Percentiles rank a stretch among this genome's conserved stretches.
These are phyloP conservation scores for Leptopilina boulardi DNA, from an alignment of 1,140 invertebrate genomes.

Conservation along the genomic window DNA sequence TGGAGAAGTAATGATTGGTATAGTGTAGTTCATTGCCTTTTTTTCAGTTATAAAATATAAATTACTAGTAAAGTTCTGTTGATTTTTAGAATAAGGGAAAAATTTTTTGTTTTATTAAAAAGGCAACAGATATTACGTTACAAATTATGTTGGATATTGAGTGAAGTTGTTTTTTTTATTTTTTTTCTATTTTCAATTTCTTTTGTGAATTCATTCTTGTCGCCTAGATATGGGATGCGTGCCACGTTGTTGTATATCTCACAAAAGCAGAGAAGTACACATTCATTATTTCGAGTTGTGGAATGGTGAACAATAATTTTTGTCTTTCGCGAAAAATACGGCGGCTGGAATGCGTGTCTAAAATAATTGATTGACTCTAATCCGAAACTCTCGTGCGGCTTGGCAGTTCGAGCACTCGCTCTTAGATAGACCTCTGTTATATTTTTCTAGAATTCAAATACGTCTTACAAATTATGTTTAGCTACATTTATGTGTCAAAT, in stretches of 20 bases:
- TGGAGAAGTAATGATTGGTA: background rate
- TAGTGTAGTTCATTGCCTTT: background rate
- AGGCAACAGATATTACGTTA: too few relatives aligned
- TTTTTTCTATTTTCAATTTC: background rate
- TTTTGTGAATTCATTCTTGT: background rate
- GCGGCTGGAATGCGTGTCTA: background rate
- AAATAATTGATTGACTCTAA: constrained; percentile 57
- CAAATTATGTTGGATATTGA: background rate
- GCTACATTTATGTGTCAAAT: background rate
- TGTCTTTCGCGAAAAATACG: constrained; percentile 30
- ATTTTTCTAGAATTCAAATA: too few relatives aligned
- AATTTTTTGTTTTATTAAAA: too few relatives aligned
- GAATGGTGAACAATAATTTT: constrained; percentile 41
- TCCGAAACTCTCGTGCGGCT: constrained; percentile 48
- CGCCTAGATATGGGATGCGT: constrained; percentile 42
- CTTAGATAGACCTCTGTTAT: too few relatives aligned
- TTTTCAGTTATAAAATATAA: background rate
- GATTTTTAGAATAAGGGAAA: too few relatives aligned
- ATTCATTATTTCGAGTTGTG: constrained; percentile 35
- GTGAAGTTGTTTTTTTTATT: background rate
- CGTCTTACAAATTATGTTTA: background rate
- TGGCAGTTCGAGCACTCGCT: constrained; percentile 38
- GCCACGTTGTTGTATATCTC: constrained; percentile 45
- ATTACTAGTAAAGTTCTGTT: too few relatives aligned
- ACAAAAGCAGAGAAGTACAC: constrained; percentile 43